phyloP scores from a whole-genome alignment of 2,888 invertebrate species.

The Hirtodrosophila alboralis region DNA sequence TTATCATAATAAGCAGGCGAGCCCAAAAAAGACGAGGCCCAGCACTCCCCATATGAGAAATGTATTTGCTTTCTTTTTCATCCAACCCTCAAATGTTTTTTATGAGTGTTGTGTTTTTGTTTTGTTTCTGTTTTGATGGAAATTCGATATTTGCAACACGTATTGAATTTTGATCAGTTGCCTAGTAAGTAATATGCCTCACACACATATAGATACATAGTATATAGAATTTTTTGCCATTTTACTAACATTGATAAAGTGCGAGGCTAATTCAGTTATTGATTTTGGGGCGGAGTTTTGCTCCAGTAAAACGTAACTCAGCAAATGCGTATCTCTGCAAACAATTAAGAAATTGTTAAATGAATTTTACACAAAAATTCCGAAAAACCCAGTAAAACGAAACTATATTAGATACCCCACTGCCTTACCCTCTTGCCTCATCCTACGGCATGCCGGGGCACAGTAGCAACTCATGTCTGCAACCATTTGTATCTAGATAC shows the following conservation, averaged over 20 bases:
- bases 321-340: constrained; percentile 77
- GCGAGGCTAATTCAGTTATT: constrained; percentile 52
- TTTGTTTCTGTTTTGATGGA: constrained; percentile 74
- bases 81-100: constrained; percentile 71
- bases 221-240: constrained; percentile 5
- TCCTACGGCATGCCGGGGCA: constrained; percentile 4
- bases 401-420: not conserved
- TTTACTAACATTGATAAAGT: constrained; percentile 61
- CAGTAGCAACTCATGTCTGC: constrained; percentile 50
- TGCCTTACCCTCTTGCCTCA: not conserved
- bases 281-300: constrained; percentile 43
- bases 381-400: constrained; percentile 24
- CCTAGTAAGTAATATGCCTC: constrained; percentile 68
- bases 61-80: constrained; percentile 4
- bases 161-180: constrained; percentile 78
- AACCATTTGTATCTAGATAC: constrained; percentile 69
- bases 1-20: constrained; percentile 74
- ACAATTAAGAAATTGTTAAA: constrained; percentile 78
- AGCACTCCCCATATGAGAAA: constrained; percentile 26
- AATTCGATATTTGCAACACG: constrained; percentile 78
- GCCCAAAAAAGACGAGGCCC: constrained; percentile 41
- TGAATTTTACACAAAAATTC: constrained; percentile 72
- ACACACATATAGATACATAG: constrained; percentile 14
- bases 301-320: constrained; percentile 17
- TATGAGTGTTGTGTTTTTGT: constrained; percentile 58